Conservation (phyloP, 2,888 invertebrate genomes). For the Stenolophus ochropezus region DNA sequence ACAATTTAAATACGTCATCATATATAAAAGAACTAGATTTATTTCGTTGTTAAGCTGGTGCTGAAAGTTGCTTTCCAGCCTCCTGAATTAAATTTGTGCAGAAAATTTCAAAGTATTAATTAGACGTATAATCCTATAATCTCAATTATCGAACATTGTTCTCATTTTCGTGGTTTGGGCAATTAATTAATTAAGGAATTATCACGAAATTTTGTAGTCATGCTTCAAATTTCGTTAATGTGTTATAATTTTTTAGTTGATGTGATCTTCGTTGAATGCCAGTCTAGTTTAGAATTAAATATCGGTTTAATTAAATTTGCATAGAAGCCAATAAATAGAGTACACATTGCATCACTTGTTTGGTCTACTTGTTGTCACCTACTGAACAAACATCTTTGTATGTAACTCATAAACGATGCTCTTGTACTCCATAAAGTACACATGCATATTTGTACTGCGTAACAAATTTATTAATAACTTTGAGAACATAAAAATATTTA, state of each 20-base stretch:
- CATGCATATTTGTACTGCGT: constrained; percentile 15
- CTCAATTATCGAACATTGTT: background rate
- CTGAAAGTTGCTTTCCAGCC: too few species aligned
- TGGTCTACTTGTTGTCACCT: constrained; percentile 13
- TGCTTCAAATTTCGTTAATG: background rate
- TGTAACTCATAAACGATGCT: constrained; percentile 14
- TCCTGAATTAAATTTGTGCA: background rate
- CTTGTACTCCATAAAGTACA: background rate
- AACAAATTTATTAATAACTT: background rate
- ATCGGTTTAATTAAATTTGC: constrained; percentile 24
- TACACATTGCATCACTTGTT: constrained; percentile 29
- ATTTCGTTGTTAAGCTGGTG: too few species aligned
- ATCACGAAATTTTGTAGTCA: background rate
- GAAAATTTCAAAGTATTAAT: background rate
- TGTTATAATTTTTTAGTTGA: background rate
- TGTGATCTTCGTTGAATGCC: background rate
- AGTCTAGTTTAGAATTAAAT: background rate
- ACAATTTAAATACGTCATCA: too few species aligned
- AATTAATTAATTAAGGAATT: background rate
- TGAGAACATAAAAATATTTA: background rate
- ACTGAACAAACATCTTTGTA: background rate
- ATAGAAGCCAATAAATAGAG: constrained; percentile 3
- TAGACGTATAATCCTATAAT: background rate
- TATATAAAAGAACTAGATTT: too few species aligned
- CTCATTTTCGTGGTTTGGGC: background rate